These are phyloP conservation scores for Amphibalanus amphitrite DNA, from an alignment of 1,140 invertebrate species.

Conservation along the genomic window DNA sequence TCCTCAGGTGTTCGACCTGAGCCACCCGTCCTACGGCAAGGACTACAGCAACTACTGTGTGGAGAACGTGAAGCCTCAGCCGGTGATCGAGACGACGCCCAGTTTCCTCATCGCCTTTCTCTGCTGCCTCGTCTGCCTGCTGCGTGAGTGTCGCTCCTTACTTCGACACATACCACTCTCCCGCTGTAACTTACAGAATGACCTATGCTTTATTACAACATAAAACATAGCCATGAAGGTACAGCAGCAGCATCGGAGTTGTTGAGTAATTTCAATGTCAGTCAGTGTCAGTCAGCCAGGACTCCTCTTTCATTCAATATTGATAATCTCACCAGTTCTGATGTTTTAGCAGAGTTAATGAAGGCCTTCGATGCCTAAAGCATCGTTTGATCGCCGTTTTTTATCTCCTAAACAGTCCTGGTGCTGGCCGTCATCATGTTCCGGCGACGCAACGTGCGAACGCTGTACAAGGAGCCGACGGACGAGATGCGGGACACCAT, in stretches of 20 bases:
- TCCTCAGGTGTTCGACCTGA: background rate
- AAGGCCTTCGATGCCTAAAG: background rate
- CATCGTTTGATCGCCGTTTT: background rate
- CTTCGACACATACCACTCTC: too few relatives aligned
- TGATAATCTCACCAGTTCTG: background rate
- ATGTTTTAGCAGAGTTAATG: background rate
- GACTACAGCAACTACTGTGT: background rate
- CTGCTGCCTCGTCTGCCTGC: background rate
- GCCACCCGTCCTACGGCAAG: background rate
- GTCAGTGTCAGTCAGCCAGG: background rate
- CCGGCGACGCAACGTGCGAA: background rate
- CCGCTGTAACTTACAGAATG: too few relatives aligned
- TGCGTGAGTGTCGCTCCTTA: background rate
- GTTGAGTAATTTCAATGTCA: too few relatives aligned
- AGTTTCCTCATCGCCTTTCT: background rate
- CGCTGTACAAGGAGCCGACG: background rate
- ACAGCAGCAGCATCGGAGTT: too few relatives aligned
- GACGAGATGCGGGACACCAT: slow-evolving; percentile 86
- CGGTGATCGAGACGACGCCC: background rate
- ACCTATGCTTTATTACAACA: too few relatives aligned
- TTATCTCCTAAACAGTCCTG: background rate
- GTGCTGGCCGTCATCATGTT: background rate
- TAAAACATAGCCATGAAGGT: too few relatives aligned
- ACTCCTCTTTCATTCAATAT: background rate
- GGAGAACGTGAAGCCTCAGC: background rate